Conservation (phyloP, 53 echinoderm and acorn worm species). For the Apostichopus leukothele region DNA sequence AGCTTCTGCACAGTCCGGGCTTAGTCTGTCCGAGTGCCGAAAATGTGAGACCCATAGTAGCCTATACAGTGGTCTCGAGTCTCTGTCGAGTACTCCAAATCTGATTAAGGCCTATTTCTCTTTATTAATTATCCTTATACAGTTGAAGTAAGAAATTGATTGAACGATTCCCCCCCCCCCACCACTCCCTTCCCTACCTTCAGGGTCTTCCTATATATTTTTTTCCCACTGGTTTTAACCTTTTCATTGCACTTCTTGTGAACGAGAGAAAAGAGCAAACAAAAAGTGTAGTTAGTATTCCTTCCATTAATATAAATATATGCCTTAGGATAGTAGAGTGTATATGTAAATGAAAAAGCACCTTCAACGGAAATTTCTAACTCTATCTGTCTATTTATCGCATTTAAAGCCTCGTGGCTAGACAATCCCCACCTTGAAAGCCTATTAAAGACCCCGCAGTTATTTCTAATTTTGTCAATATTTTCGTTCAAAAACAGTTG, state of each 20-base stretch:
- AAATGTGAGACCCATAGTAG: too few species aligned
- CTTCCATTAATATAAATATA: conserved; percentile 30
- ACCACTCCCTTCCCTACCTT: too few species aligned
- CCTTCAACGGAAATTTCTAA: not conserved
- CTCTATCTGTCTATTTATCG: conserved; percentile 19
- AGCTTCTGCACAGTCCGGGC: too few species aligned
- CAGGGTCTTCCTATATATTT: too few species aligned
- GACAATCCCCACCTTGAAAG: conserved; percentile 34
- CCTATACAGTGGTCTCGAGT: too few species aligned
- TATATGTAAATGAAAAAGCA: conserved; percentile 20
- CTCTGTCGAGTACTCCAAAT: too few species aligned
- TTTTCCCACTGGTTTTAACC: not conserved
- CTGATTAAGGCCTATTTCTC: too few species aligned
- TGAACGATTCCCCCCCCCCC: too few species aligned
- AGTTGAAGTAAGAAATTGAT: not conserved
- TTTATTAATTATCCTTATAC: not conserved
- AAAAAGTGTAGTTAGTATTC: not conserved
- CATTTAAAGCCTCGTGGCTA: conserved; percentile 29
- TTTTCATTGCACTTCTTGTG: conserved; percentile 24
- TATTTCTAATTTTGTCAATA: conserved; percentile 54
- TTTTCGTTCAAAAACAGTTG: conserved; percentile 54
- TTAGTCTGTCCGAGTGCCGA: too few species aligned
- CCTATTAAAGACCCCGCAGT: conserved; percentile 54
- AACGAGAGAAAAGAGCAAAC: not conserved
- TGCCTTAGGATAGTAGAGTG: conserved; percentile 30